Percentiles rank a stretch among this genome's conserved stretches.
Conservation (phyloP, 2,113 vertebrate genomes). For the Pleuronectes platessa region DNA sequence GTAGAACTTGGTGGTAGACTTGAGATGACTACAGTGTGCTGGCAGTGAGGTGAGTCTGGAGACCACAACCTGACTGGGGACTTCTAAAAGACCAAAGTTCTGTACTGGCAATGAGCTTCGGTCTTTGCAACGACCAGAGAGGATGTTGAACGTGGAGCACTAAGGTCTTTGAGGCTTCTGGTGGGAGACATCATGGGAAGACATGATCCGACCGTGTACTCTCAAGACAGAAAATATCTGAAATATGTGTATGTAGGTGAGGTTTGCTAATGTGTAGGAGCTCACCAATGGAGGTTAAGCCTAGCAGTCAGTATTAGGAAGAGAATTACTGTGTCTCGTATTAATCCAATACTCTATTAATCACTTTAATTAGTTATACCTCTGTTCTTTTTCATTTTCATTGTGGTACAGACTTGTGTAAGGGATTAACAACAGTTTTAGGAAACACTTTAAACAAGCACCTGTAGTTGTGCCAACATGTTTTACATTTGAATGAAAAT, state of each 20-base stretch:
- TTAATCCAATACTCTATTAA: background rate
- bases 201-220: background rate
- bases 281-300: background rate
- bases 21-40: background rate
- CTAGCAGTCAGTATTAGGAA: background rate
- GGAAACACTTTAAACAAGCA: background rate
- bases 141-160: background rate
- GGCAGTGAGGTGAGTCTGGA: background rate
- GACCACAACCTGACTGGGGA: background rate
- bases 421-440: conserved; percentile 2
- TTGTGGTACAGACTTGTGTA: background rate
- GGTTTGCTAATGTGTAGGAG: background rate
- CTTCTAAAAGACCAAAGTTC: background rate
- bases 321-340: no score
- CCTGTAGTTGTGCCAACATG: background rate
- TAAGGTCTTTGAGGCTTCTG: background rate
- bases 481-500: background rate
- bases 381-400: background rate
- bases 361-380: background rate
- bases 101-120: background rate
- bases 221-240: background rate
- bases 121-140: background rate
- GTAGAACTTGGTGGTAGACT: background rate
- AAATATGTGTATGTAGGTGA: background rate
- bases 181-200: background rate